Conservation (phyloP, 92 coral and sea anemone species). For the Heliopora coerulea region DNA sequence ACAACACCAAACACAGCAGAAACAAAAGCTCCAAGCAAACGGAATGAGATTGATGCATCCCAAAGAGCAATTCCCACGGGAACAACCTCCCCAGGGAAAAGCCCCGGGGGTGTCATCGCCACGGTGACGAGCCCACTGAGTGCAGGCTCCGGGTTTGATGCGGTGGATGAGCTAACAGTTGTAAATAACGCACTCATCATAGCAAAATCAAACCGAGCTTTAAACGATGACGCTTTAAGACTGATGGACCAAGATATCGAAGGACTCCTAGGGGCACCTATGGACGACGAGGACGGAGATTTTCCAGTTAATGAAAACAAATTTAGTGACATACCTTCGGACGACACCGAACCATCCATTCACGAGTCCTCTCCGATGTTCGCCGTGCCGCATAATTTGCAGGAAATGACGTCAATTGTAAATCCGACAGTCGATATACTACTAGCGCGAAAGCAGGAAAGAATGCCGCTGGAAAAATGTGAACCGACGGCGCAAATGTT, state of each 20-base stretch:
- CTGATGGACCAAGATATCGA: conserved; percentile 32
- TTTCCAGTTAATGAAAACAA: conserved; percentile 23
- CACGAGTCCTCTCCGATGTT: conserved; percentile 47
- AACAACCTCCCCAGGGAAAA: conserved; percentile 12
- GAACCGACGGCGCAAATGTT: conserved; percentile 68
- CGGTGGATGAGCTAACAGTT: conserved; percentile 8
- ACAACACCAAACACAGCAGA: no score
- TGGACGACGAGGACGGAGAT: conserved; percentile 17
- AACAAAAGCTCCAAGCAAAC: no score
- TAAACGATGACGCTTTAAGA: conserved; percentile 26
- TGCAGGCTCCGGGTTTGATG: not conserved
- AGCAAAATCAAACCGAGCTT: conserved; percentile 20
- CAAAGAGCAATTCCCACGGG: not conserved
- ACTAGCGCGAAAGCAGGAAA: conserved; percentile 52
- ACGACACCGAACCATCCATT: conserved; percentile 19
- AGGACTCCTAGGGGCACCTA: conserved; percentile 17
- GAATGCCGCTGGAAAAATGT: conserved; percentile 58
- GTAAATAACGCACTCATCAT: conserved; percentile 9
- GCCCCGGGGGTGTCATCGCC: not conserved
- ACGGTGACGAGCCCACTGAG: not conserved
- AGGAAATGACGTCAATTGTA: conserved; percentile 70
- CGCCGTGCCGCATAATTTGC: conserved; percentile 75
- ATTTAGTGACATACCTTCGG: conserved; percentile 1
- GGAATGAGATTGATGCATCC: conserved; percentile 11
- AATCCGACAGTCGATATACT: conserved; percentile 41